Conservation (phyloP, 2,113 vertebrate species). For the Ameiurus melas region DNA sequence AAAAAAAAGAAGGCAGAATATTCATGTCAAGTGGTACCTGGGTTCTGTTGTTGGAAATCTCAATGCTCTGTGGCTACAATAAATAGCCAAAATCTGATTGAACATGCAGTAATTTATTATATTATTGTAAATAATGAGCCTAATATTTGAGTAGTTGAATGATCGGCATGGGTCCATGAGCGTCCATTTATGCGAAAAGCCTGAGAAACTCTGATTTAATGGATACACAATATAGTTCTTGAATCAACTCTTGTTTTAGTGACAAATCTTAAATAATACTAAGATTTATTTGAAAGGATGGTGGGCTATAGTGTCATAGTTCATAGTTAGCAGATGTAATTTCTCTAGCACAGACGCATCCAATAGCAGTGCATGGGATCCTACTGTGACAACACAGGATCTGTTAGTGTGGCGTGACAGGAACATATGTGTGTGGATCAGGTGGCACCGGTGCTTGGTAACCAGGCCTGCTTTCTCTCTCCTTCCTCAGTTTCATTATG, state of each 20-base stretch:
- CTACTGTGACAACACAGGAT: background rate
- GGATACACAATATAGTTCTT: background rate
- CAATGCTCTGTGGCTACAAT: background rate
- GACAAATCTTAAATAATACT: background rate
- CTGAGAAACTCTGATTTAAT: background rate
- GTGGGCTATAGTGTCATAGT: background rate
- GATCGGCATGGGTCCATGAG: background rate
- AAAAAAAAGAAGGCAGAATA: background rate
- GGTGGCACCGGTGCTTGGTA: conserved; percentile 40
- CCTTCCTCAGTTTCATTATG: conserved; percentile 13
- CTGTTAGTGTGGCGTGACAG: conserved; percentile 53
- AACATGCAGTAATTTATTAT: background rate
- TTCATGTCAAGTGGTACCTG: no score
- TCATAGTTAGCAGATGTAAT: background rate
- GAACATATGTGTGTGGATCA: conserved; percentile 55
- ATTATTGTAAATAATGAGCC: background rate
- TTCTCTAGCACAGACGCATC: background rate
- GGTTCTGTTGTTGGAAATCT: background rate
- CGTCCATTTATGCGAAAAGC: background rate
- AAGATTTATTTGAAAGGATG: background rate
- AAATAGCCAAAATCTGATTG: background rate
- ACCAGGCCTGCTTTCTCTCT: conserved; percentile 24
- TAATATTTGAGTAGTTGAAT: background rate
- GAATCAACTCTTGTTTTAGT: background rate
- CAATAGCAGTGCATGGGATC: background rate